Evolutionary conservation across 2,113 vertebrate genomes (phyloP), one percentile per base, ranked within the genome.

Genomic region (Ramphastos sulfuratus): DNA sequence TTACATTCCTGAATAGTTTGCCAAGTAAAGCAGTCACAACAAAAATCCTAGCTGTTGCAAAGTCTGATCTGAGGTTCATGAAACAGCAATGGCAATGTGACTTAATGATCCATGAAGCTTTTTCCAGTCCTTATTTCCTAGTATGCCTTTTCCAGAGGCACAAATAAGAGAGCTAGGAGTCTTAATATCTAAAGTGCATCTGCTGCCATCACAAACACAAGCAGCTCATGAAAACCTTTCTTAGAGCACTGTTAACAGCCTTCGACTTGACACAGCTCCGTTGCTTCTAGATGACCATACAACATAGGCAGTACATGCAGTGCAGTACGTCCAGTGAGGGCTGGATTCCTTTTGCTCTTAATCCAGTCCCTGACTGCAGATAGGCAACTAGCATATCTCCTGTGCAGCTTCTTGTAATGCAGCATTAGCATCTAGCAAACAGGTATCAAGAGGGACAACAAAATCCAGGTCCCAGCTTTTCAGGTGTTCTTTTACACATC

Each of bases 301-400:
- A 82, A 10, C 7, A 17, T 1, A 31, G 0, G 13, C 5, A 25
- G 28, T 15, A 18, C 1, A 0, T 24, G 30, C 1, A 1, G 21
- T 27, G 21, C 60, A 39, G 27, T 2, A 10, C 17, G 15, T 44
- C 44, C 7, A 44, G 44, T 3, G 20, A 65, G 23, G 35, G 15
- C 11, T 25, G 1, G 1, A 19, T 7, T 33, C 16, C 44, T 35
- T 25, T 63, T 55, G 54, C 4, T 17, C 4, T 17, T 12, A 21
- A 17, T 15, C 27, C 7, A 27, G 17, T n/a, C 19, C 52, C 56
- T 50, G 14, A n/a, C 33, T 20, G 37, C 44, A n/a, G 28, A 9
- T 0, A 37, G 12, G 24, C 15, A 65, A 37, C 42, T 19, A 75
- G 27, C 10, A 30, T 4, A 54, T 28, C 28, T 42, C 20, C 4